Evolutionary conservation across 2,888 invertebrate genomes (phyloP).

Genomic region (Exephanes ischioxanthus): DNA sequence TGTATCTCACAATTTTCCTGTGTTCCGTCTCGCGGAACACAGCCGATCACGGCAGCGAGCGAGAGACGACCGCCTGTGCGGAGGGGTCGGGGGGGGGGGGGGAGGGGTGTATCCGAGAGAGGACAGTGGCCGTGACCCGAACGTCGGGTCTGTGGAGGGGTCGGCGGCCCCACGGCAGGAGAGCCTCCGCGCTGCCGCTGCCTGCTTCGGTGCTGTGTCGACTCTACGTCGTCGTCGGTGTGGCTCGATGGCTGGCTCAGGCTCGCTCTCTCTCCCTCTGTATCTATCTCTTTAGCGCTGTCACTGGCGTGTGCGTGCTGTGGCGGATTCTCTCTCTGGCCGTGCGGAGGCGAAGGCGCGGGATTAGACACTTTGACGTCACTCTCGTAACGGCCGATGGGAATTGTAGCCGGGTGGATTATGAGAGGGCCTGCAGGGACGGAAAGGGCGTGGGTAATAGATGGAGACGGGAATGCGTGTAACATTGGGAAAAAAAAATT

Average conservation of each 20-base stretch:
- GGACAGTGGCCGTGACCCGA: conserved; percentile 84
- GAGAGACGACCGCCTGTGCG: not conserved
- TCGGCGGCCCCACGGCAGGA: conserved; percentile 80
- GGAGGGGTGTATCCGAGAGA: conserved; percentile 68
- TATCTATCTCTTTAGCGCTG: conserved; percentile 32
- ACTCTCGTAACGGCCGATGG: conserved; percentile 48
- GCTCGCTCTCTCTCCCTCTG: not conserved
- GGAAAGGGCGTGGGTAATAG: conserved; percentile 4
- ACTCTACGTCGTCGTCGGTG: conserved; percentile 67
- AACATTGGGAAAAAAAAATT: no score
- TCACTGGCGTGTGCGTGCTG: conserved; percentile 51
- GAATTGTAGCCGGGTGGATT: conserved; percentile 34
- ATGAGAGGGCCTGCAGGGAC: conserved; percentile 16
- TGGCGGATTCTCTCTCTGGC: conserved; percentile 22
- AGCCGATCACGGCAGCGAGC: conserved; percentile 64
- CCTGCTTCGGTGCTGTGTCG: conserved; percentile 65
- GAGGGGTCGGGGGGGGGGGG: conserved; percentile 21
- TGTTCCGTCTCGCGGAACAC: conserved; percentile 59
- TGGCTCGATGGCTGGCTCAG: conserved; percentile 47
- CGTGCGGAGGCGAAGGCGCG: conserved; percentile 21
- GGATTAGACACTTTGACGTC: conserved; percentile 51
- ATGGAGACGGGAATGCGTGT: not conserved
- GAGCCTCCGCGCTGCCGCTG: conserved; percentile 59
- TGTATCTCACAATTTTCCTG: conserved; percentile 44
- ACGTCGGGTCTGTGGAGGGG: conserved; percentile 78